Conservation (phyloP, 2,797 vertebrate species). For the Molossus alvarezi region DNA sequence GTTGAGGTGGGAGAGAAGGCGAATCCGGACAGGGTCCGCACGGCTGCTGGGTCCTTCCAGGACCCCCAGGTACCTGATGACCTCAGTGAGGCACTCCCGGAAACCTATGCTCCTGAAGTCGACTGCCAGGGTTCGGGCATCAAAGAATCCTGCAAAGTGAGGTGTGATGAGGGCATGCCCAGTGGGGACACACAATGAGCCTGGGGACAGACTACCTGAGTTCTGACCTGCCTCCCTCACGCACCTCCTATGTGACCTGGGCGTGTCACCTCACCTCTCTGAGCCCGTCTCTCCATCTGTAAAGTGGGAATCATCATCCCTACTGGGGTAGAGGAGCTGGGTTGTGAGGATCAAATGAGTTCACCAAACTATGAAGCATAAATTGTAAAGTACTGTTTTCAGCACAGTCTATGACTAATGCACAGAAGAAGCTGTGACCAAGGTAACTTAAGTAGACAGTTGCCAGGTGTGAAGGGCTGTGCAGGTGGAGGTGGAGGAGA, state of each 20-base stretch:
- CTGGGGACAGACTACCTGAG: neutral
- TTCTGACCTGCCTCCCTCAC: neutral
- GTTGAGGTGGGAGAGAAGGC: slow-evolving; percentile 97
- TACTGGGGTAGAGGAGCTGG: neutral
- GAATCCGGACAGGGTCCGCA: slow-evolving; percentile 94
- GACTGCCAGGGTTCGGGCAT: slow-evolving; percentile 95
- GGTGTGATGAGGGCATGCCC: neutral
- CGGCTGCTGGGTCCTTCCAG: slow-evolving; percentile 93
- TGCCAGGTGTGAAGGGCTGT: neutral
- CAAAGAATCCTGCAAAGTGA: slow-evolving; percentile 93
- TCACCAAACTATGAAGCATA: neutral
- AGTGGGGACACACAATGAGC: neutral
- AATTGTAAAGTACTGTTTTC: neutral
- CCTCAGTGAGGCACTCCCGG: slow-evolving; percentile 96
- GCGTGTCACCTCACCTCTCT: neutral
- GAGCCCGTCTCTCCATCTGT: neutral
- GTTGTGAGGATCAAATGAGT: neutral
- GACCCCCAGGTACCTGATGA: slow-evolving; percentile 95
- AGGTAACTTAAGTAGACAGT: neutral
- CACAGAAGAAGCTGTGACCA: neutral
- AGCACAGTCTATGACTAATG: neutral
- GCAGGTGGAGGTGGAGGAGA: neutral
- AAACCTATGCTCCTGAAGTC: slow-evolving; percentile 98
- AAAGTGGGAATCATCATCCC: neutral
- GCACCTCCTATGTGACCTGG: neutral